These are phyloP conservation scores for Papilio elwesi DNA, from an alignment of 2,888 invertebrate species.

Conservation along the genomic window DNA sequence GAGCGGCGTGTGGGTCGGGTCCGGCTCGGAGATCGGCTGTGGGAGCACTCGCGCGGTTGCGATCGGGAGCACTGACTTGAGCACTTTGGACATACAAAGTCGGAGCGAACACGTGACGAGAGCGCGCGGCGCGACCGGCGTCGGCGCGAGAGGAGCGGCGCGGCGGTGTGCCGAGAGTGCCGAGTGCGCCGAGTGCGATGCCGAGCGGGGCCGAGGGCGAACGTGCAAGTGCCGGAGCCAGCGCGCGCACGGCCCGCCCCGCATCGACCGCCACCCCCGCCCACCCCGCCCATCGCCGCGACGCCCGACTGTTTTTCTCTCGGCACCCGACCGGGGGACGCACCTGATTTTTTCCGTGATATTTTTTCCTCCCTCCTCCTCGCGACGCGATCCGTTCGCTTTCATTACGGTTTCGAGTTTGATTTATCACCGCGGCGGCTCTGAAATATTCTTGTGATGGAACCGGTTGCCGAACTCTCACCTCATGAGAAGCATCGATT, in stretches of 20 bases:
- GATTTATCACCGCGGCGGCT: conserved; percentile 82
- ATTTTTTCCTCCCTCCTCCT: conserved; percentile 83
- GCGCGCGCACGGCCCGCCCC: conserved; percentile 69
- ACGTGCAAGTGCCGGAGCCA: conserved; percentile 67
- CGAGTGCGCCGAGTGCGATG: conserved; percentile 60
- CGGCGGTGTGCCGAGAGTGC: conserved; percentile 69
- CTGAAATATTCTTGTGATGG: conserved; percentile 81
- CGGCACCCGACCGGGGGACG: conserved; percentile 81
- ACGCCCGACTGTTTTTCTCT: conserved; percentile 81
- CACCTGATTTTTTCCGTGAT: conserved; percentile 85
- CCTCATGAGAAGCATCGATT: conserved; percentile 81
- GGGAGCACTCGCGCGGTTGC: conserved; percentile 80
- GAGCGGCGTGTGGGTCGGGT: conserved; percentile 77
- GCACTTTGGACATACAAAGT: conserved; percentile 82
- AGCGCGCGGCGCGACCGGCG: conserved; percentile 78
- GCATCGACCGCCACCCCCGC: conserved; percentile 75
- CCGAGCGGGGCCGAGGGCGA: conserved; percentile 39
- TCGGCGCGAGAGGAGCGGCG: conserved; percentile 75
- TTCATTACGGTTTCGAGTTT: conserved; percentile 85
- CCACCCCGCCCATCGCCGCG: conserved; percentile 59
- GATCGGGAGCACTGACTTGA: conserved; percentile 81
- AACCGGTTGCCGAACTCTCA: conserved; percentile 79
- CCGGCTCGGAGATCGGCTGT: conserved; percentile 76
- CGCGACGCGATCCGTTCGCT: conserved; percentile 85
- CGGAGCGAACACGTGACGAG: conserved; percentile 66